Percentiles rank a stretch among this genome's conserved stretches.
Evolutionary conservation across 2,113 vertebrate genomes (phyloP).

Genomic region (Opisthocomus hoazin): DNA sequence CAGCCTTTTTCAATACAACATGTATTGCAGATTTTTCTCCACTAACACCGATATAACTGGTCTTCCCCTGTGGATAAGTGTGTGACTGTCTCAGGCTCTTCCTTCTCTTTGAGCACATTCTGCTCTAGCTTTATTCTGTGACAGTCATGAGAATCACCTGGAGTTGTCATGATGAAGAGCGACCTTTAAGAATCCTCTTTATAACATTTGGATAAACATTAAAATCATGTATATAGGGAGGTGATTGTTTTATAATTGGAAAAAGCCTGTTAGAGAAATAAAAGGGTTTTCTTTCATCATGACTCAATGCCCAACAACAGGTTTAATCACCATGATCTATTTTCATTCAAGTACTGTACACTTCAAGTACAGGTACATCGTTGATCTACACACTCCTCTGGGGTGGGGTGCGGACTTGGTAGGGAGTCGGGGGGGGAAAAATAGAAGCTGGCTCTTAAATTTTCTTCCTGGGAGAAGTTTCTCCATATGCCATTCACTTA

Average conservation of each 20-base stretch:
- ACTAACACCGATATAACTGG: background rate
- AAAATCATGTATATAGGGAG: background rate
- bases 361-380: background rate
- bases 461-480: background rate
- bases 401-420: background rate
- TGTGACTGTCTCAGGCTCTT: background rate
- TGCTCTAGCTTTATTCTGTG: background rate
- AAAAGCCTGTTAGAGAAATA: background rate
- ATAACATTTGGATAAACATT: background rate
- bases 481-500: background rate
- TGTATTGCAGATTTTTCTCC: background rate
- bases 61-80: background rate
- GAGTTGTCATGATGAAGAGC: background rate
- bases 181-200: background rate
- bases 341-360: background rate
- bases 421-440: rapidly evolving
- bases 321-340: background rate
- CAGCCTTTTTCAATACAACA: background rate
- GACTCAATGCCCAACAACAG: background rate
- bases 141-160: background rate
- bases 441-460: background rate
- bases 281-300: background rate
- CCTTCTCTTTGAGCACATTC: background rate
- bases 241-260: background rate
- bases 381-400: background rate